These are phyloP conservation scores for Ataeniobius toweri DNA, from an alignment of 2,797 vertebrate genomes.

Conservation along the genomic window DNA sequence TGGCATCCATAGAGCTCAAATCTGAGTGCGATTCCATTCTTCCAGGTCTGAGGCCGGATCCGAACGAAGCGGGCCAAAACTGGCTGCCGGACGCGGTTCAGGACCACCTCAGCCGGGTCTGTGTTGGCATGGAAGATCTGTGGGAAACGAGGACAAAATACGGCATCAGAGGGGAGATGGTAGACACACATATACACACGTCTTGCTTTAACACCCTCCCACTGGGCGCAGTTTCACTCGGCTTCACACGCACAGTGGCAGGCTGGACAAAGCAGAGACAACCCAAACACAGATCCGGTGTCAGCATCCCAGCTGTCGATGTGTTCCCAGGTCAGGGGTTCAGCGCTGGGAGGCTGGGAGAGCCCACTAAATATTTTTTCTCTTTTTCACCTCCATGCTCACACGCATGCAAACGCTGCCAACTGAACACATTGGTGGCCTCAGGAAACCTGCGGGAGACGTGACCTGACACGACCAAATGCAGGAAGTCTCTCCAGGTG, in stretches of 20 bases:
- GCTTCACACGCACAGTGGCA: conserved; percentile 61
- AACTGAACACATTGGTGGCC: conserved; percentile 37
- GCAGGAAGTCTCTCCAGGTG: conserved; percentile 66
- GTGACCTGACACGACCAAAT: conserved; percentile 51
- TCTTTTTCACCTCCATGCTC: background rate
- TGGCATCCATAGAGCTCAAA: conserved; percentile 96
- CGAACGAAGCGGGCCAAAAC: conserved; percentile 92
- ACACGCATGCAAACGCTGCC: background rate
- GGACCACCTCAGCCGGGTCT: conserved; percentile 91
- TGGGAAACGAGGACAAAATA: conserved; percentile 12
- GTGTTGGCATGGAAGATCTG: conserved; percentile 94
- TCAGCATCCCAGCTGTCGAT: conserved; percentile 72
- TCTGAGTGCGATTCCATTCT: conserved; percentile 91
- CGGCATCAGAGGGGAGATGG: conserved; percentile 16
- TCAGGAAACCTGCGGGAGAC: conserved; percentile 41
- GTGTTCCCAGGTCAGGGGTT: conserved; percentile 73
- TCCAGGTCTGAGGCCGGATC: conserved; percentile 94
- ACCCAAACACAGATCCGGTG: conserved; percentile 75
- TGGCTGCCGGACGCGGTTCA: conserved; percentile 91
- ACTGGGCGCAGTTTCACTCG: conserved; percentile 43
- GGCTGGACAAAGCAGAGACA: conserved; percentile 70
- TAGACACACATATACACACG: conserved; percentile 15
- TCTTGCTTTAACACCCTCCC: conserved; percentile 39
- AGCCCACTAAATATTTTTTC: conserved; percentile 36
- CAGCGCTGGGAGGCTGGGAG: conserved; percentile 61